Percentiles rank a stretch among this genome's conserved stretches.
phyloP scores from a whole-genome alignment of 2,113 vertebrate genomes.

The Isurus oxyrinchus region DNA sequence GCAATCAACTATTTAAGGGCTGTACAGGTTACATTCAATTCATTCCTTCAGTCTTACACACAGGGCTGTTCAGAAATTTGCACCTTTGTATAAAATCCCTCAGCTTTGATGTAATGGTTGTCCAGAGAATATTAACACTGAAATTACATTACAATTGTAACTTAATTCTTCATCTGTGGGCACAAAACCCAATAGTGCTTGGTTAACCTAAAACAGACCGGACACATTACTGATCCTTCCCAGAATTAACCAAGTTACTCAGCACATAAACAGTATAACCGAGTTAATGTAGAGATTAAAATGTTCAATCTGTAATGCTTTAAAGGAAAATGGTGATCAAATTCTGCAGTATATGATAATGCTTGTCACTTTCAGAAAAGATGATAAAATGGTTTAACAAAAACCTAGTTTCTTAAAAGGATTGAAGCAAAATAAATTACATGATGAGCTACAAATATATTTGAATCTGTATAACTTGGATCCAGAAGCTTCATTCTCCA shows the following conservation, averaged over 20 bases:
- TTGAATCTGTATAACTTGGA: neutral
- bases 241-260: neutral
- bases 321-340: neutral
- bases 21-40: neutral
- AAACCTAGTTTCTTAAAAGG: neutral
- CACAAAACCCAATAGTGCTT: neutral
- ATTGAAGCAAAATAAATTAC: neutral
- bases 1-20: neutral
- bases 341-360: neutral
- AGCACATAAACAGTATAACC: neutral
- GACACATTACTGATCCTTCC: neutral
- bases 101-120: neutral
- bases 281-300: neutral
- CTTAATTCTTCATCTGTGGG: neutral
- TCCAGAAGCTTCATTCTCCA: neutral
- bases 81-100: neutral
- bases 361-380: neutral
- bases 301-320: neutral
- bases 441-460: neutral
- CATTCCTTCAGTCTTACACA: neutral
- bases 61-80: neutral
- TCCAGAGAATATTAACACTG: neutral
- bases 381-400: neutral
- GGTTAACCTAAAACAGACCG: neutral
- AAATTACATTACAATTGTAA: neutral